phyloP scores from a whole-genome alignment of 2,888 invertebrate genomes.

The Boloria euphrosyne region DNA sequence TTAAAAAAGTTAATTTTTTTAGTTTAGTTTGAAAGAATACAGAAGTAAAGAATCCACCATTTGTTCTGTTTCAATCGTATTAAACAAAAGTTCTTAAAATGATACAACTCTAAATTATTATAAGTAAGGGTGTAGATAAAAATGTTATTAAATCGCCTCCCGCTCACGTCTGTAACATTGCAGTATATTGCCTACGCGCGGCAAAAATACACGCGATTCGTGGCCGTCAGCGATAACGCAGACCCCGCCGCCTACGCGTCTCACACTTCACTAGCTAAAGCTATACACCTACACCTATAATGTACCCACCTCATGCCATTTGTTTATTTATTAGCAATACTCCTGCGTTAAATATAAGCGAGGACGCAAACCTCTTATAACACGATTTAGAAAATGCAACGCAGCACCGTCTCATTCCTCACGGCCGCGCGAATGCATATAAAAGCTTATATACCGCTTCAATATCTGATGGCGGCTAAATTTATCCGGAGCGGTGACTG shows the following conservation, averaged over 20 bases:
- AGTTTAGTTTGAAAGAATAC: no score
- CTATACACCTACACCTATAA: constrained; percentile 28
- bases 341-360: constrained; percentile 44
- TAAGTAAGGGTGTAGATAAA: not conserved
- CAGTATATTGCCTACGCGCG: constrained; percentile 46
- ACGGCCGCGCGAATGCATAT: constrained; percentile 38
- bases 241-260: constrained; percentile 44
- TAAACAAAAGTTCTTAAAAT: no score
- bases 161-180: not conserved
- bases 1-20: no score
- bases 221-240: constrained; percentile 53
- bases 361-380: constrained; percentile 37
- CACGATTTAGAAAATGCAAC: constrained; percentile 41
- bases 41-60: no score
- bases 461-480: constrained; percentile 72
- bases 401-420: constrained; percentile 36
- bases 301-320: constrained; percentile 33
- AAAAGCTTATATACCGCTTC: constrained; percentile 49
- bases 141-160: constrained; percentile 19
- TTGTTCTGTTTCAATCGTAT: no score
- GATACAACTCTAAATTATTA: no score
- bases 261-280: constrained; percentile 39
- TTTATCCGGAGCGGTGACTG: constrained; percentile 69
- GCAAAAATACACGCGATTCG: constrained; percentile 59
- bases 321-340: constrained; percentile 45